Conservation (phyloP, 1,140 invertebrate species). For the Dermatophagoides farinae region DNA sequence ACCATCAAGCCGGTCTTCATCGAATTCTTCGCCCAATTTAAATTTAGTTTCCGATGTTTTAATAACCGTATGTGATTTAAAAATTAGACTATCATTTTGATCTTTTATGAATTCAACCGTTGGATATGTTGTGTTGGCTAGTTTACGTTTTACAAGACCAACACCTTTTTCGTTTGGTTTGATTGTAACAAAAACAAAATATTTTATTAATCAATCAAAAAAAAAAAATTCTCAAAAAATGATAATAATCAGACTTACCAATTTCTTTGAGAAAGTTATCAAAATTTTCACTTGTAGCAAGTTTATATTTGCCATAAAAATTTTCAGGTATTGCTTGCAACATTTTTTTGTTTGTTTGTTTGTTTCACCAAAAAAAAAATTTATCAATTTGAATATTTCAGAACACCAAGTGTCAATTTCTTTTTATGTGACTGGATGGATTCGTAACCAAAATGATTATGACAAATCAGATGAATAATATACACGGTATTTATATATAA, state of each 20-base stretch:
- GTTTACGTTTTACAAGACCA: constrained; percentile 10
- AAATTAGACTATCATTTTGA: constrained; percentile 30
- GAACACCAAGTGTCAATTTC: not conserved
- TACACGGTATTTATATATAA: no score
- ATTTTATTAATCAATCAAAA: not conserved
- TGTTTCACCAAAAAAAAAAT: not conserved
- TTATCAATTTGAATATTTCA: not conserved
- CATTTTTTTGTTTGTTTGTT: not conserved
- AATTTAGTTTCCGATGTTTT: constrained; percentile 56
- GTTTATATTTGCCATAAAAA: constrained; percentile 1
- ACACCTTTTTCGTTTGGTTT: not conserved
- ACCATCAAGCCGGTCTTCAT: constrained; percentile 67
- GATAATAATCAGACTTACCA: not conserved
- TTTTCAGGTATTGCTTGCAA: not conserved
- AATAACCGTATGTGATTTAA: constrained; percentile 59
- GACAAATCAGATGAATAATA: no score
- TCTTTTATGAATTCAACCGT: constrained; percentile 11
- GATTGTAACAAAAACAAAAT: not conserved
- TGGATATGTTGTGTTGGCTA: constrained; percentile 5
- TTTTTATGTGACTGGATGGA: not conserved
- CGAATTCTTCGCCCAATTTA: constrained; percentile 55
- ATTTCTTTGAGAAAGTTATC: constrained; percentile 7
- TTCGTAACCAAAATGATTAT: not conserved
- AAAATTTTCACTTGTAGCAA: constrained; percentile 2
- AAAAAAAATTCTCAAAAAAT: not conserved